phyloP scores from a whole-genome alignment of 2,797 vertebrate genomes.

The Myioborus melanocephalus region DNA sequence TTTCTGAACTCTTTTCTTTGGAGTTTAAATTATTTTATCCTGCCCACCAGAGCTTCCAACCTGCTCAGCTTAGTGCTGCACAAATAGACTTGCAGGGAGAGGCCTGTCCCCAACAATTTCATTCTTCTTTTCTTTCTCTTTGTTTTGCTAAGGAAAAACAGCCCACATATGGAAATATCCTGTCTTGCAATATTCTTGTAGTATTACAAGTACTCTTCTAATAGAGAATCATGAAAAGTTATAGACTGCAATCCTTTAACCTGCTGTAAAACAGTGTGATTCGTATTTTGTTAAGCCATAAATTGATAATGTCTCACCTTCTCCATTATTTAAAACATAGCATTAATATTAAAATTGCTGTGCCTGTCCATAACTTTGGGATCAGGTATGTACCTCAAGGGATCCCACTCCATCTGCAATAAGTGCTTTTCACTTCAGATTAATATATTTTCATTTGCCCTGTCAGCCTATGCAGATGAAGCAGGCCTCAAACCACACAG shows the following conservation, averaged over 20 bases:
- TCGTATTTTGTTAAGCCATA: neutral
- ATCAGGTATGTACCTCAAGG: neutral
- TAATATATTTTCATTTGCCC: slow-evolving; percentile 31
- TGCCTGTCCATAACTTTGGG: neutral
- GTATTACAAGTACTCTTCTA: neutral
- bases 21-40: neutral
- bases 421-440: slow-evolving; percentile 41
- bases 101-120: neutral
- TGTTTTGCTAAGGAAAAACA: neutral
- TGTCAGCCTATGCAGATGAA: slow-evolving; percentile 19
- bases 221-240: neutral
- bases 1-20: neutral
- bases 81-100: neutral
- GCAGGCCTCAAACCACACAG: neutral
- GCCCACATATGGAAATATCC: neutral
- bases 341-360: neutral
- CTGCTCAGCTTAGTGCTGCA: neutral
- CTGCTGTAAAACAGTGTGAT: neutral
- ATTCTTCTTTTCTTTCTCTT: neutral
- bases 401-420: neutral
- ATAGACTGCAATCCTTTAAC: neutral
- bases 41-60: neutral
- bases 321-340: neutral
- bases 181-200: neutral
- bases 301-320: neutral